phyloP scores from a whole-genome alignment of 1,140 invertebrate species.

The Nasonia longicornis region DNA sequence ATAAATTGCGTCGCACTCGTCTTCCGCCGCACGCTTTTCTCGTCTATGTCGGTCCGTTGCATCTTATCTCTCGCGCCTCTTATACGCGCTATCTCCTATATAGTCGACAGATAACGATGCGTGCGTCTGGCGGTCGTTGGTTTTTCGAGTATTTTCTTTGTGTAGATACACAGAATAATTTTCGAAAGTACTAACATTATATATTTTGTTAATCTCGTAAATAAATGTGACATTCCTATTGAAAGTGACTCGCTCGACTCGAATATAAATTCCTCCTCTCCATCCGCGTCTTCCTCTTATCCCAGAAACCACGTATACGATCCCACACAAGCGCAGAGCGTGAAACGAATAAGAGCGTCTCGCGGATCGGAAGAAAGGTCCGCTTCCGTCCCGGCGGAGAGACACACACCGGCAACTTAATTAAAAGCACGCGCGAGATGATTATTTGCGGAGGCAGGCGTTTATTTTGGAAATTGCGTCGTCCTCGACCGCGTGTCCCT shows the following conservation, averaged over 20 bases:
- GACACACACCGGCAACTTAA: conserved; percentile 65
- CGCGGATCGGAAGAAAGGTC: conserved; percentile 60
- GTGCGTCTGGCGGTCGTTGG: neutral
- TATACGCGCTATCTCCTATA: neutral
- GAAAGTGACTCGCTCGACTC: no score
- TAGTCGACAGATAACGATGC: neutral
- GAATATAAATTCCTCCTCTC: no score
- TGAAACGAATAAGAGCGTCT: conserved; percentile 41
- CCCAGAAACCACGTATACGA: neutral
- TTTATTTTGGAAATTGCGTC: conserved; percentile 71
- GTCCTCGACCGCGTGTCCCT: neutral
- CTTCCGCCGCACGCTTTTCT: neutral
- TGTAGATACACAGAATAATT: no score
- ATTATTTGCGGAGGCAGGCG: conserved; percentile 67
- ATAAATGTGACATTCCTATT: no score
- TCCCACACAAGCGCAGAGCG: neutral
- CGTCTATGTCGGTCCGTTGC: neutral
- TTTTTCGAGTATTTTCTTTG: no score
- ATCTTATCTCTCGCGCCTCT: conserved; percentile 8
- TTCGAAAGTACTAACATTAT: no score
- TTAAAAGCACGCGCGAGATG: conserved; percentile 70
- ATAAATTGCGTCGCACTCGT: conserved; percentile 47
- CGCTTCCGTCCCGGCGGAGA: conserved; percentile 45
- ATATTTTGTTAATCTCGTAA: no score
- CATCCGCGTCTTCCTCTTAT: neutral